phyloP scores from a whole-genome alignment of 1,140 invertebrate genomes.

The Colletes gigas region DNA sequence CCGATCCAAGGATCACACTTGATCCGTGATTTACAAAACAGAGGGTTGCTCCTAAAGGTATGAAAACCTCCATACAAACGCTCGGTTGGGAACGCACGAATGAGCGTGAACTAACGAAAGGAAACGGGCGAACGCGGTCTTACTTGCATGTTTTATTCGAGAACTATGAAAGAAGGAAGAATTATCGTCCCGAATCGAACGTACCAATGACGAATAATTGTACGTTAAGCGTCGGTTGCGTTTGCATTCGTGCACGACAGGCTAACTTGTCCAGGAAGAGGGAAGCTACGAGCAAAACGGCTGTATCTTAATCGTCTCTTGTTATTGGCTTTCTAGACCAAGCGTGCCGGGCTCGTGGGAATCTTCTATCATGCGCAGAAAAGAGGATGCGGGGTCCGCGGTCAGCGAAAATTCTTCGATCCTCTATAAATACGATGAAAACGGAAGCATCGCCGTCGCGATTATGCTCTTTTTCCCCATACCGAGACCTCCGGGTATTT shows the following conservation, averaged over 20 bases:
- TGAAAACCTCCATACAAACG: too few relatives aligned
- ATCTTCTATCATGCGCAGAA: conserved; percentile 16
- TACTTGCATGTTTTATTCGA: conserved; percentile 9
- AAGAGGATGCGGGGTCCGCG: background rate
- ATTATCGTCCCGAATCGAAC: conserved; percentile 50
- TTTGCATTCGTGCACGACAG: conserved; percentile 63
- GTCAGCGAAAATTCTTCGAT: conserved; percentile 4
- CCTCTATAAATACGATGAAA: too few relatives aligned
- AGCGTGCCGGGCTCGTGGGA: conserved; percentile 51
- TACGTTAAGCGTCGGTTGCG: conserved; percentile 44
- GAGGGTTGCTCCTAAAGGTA: too few relatives aligned
- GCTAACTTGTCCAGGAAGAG: conserved; percentile 35
- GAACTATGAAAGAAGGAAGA: conserved; percentile 4
- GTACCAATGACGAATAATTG: conserved; percentile 62
- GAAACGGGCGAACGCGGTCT: background rate
- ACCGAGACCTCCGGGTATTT: too few relatives aligned
- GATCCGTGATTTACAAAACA: too few relatives aligned
- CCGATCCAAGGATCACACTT: too few relatives aligned
- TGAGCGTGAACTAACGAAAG: too few relatives aligned
- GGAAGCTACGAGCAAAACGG: conserved; percentile 55
- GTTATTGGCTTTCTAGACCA: conserved; percentile 60
- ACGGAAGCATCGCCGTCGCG: too few relatives aligned
- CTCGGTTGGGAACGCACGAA: too few relatives aligned
- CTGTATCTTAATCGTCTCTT: conserved; percentile 58
- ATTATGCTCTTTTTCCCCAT: too few relatives aligned